Evolutionary conservation across 2,797 vertebrate genomes (phyloP), one percentile per base, ranked within the genome.

Genomic region (Etheostoma perlongum): DNA sequence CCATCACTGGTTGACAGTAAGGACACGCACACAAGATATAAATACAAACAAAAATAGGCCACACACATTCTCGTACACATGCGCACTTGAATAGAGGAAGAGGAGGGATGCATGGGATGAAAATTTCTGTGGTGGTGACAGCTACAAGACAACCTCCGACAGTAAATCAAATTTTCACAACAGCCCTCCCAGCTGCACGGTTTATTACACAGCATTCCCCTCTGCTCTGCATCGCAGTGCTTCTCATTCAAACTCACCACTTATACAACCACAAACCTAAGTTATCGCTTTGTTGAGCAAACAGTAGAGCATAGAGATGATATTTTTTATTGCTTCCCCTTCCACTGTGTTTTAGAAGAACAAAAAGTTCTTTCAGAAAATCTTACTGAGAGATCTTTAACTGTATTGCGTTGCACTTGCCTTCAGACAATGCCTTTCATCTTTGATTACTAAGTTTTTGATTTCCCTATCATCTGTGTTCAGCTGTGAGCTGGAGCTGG

Each of bases 11-110:
- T 4, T 81, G 66, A 91, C 76, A 72, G 69, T 48, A 54, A 53
- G 27, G 62, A 76, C 70, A 78, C 63, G 33, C 9, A 70, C 69
- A 71, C 76, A 72, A 58, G 51, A 85, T 60, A 76, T 84, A 85
- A 85, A 88, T 52, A 64, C 82, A 88, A 81, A 82, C 73, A 85
- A 80, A 88, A 83, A 85, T 23, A 78, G 70, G 67, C 81, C 84
- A 64, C 84, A 88, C 80, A 89, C 72, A 63, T 55, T 64, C 57
- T 60, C 15, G 4, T 18, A 63, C 65, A 72, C 58, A 69, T 65
- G 33, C 5, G 1, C 23, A 51, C 49, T 68, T 52, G 69, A 44
- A 53, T 2, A 51, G 64, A 65, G 53, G 44, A 57, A 25, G 51
- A 55, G 62, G 86, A 63, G 63, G 64, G 74, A 82, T 48, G 58